A percentile compares a stretch with the other conserved stretches of the same genome.
These are phyloP conservation scores for Saccopteryx bilineata DNA, from an alignment of 2,113 vertebrate species.

Conservation along the genomic window DNA sequence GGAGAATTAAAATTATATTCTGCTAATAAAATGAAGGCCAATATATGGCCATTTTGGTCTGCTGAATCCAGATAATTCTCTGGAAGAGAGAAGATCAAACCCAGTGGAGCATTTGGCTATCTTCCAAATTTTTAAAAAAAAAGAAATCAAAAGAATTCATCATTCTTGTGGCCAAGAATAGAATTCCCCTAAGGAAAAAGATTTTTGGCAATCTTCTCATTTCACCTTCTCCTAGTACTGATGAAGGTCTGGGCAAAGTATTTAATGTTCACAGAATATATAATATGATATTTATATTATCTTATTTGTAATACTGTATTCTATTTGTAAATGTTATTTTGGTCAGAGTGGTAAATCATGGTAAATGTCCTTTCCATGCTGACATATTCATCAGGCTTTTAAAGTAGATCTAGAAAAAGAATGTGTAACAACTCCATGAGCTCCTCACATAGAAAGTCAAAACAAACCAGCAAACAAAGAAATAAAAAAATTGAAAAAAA, in stretches of 20 bases:
- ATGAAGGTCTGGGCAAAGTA: background rate
- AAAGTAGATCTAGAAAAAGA: background rate
- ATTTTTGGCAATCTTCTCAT: slow-evolving; percentile 10
- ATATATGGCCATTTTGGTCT: background rate
- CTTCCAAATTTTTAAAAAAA: slow-evolving; percentile 1
- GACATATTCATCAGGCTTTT: background rate
- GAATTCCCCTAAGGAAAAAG: background rate
- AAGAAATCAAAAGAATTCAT: slow-evolving; percentile 63
- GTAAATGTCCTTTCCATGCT: background rate
- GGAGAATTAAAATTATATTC: background rate
- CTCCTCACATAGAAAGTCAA: background rate
- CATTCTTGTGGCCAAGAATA: background rate
- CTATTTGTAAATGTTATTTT: background rate
- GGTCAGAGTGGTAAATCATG: background rate
- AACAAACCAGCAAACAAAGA: background rate
- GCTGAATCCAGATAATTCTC: slow-evolving; percentile 24
- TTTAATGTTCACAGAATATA: background rate
- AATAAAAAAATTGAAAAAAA: background rate
- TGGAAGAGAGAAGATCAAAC: background rate
- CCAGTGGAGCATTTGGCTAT: background rate
- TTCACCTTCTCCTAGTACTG: background rate
- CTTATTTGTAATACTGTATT: background rate
- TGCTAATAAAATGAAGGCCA: slow-evolving; percentile 50
- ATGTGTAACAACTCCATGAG: background rate
- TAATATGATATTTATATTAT: background rate